phyloP scores from a whole-genome alignment of 2,113 vertebrate species.

The Poeciliopsis prolifica region DNA sequence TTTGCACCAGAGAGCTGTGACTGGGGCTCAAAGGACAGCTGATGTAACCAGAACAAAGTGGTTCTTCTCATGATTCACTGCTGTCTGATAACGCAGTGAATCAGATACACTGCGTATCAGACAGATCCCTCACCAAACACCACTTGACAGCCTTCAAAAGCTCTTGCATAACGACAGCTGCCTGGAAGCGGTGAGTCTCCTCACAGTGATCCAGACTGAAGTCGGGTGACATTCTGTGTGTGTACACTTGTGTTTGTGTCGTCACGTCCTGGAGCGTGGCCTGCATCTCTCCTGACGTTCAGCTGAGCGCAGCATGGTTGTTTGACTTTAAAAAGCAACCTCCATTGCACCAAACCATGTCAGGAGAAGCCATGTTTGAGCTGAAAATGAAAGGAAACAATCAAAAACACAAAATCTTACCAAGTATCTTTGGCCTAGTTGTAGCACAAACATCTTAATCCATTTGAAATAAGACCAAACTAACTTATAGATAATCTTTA shows the following conservation, averaged over 20 bases:
- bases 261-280: slow-evolving; percentile 30
- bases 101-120: slow-evolving; percentile 11
- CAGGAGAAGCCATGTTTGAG: slow-evolving; percentile 17
- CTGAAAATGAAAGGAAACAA: background rate
- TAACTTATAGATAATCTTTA: no score
- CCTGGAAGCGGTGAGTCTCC: slow-evolving; percentile 47
- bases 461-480: no score
- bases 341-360: slow-evolving; percentile 18
- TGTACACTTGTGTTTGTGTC: slow-evolving; percentile 9
- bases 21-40: slow-evolving; percentile 14
- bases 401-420: background rate
- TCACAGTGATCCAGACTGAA: slow-evolving; percentile 58
- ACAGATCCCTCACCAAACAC: slow-evolving; percentile 54
- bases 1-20: background rate
- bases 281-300: slow-evolving; percentile 42
- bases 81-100: slow-evolving; percentile 44
- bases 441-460: no score
- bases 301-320: slow-evolving; percentile 40
- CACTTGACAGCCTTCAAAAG: slow-evolving; percentile 66
- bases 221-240: slow-evolving; percentile 44
- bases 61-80: slow-evolving; percentile 13
- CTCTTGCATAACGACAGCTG: slow-evolving; percentile 59
- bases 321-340: slow-evolving; percentile 30
- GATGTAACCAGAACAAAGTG: slow-evolving; percentile 32
- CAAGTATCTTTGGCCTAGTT: no score